These are phyloP conservation scores for sheep (Ovis aries) DNA, from an alignment of 2,113 vertebrate genomes.

Conservation along the genomic window DNA sequence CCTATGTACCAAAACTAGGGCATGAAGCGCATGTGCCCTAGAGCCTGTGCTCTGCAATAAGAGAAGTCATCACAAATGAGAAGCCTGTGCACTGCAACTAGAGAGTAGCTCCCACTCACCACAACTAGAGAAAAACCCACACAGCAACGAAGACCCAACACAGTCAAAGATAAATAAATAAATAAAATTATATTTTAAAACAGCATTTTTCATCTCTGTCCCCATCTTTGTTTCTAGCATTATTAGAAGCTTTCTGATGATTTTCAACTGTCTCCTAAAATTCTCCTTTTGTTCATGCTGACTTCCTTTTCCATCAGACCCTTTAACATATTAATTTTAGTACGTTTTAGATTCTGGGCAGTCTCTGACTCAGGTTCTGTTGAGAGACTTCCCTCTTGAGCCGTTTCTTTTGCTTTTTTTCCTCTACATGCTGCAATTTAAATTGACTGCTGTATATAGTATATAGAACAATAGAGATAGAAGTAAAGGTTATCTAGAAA, in stretches of 20 bases:
- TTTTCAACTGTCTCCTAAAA: background rate
- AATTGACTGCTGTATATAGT: background rate
- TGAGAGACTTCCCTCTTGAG: background rate
- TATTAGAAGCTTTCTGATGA: background rate
- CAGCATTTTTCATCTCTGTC: background rate
- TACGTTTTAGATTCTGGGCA: background rate
- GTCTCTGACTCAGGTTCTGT: background rate
- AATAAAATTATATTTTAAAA: background rate
- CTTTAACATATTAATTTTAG: background rate
- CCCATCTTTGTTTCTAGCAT: background rate
- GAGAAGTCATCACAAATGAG: background rate
- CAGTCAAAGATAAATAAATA: background rate
- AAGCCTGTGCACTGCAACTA: background rate
- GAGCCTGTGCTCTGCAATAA: background rate
- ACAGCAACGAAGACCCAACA: background rate
- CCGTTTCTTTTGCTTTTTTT: background rate
- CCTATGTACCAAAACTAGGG: background rate
- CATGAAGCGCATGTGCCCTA: background rate
- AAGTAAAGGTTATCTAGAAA: background rate
- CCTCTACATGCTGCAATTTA: background rate
- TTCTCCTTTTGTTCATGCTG: background rate
- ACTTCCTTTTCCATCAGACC: background rate
- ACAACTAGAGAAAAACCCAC: background rate
- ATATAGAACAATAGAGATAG: background rate
- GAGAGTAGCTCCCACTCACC: background rate